Conservation (phyloP, 2,113 vertebrate species). For the Australoheros scitulus region DNA sequence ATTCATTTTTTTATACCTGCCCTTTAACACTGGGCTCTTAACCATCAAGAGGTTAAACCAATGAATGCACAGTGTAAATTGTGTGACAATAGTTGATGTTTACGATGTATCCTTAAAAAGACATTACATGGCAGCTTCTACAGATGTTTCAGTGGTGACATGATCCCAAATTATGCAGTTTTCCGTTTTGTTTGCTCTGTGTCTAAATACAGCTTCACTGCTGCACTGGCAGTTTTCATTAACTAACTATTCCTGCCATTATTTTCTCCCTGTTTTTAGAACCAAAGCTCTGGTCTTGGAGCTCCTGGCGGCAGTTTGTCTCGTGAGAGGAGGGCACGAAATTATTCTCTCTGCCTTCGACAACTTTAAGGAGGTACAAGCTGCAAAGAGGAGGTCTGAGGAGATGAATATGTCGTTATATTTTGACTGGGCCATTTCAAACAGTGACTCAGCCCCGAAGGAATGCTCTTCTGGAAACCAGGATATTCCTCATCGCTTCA, state of each 20-base stretch:
- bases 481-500: constrained; percentile 26
- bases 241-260: constrained; percentile 17
- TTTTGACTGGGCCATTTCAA: constrained; percentile 43
- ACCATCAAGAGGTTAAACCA: background rate
- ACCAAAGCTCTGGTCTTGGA: constrained; percentile 97
- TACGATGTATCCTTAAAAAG: background rate
- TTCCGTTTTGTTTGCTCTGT: background rate
- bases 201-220: constrained; percentile 23
- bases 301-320: constrained; percentile 94
- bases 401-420: constrained; percentile 48
- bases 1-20: constrained; percentile 25
- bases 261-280: constrained; percentile 74
- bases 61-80: background rate
- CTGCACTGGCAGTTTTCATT: constrained; percentile 13
- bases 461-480: constrained; percentile 37
- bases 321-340: constrained; percentile 96
- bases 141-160: background rate
- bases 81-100: background rate
- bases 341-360: constrained; percentile 97
- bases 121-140: background rate
- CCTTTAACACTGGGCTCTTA: background rate
- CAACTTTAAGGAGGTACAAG: constrained; percentile 95
- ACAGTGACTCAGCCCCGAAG: constrained; percentile 51
- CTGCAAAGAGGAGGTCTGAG: constrained; percentile 9
- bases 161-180: constrained; percentile 1